Base-by-base conservation (phyloP, 2,888 invertebrate genomes). In the Dynastes maya region DNA sequence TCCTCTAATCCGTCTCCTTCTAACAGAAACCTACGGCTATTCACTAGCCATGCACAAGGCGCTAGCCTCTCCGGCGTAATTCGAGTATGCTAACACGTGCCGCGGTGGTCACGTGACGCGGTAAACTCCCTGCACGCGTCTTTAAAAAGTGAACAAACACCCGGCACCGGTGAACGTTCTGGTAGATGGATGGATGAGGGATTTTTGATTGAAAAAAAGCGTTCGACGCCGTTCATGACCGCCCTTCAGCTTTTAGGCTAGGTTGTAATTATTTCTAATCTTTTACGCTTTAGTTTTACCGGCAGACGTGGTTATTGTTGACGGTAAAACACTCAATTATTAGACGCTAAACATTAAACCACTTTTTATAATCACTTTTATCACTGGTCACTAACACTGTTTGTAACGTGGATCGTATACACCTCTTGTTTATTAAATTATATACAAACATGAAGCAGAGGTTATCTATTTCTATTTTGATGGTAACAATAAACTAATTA, bases 131-230 rank as follows among this genome's bases (percentile, higher is more conserved):
- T 80, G 72, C 84, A 84, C 84, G 83, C 82, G 83, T 78, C 77
- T 49, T 76, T 82, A 84, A 84, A 84, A 84, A 83, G 84, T 83
- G 80, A 77, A 82, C 84, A 84, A 83, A 84, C 84, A 84, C 83
- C 84, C 83, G 80, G 80, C 81, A 70, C 82, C 80, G 81, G 81
- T 81, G 81, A 79, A 79, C 77, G 16, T 37, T 29, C 70, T 13
- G 40, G 49, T 70, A 45, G 65, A n/a, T 40, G 51, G 29, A 27
- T 51, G 22, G 27, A 3, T 16, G 51, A 49, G 11, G 68, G 51
- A 70, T 11, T 2, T 80, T 80, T 82, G 82, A 82, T 82, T 81
- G 82, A 81, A 81, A 82, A 81, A 65, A 71, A 77, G 51, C 55
- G 55, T 55, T 8, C 22, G 63, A 64, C 64, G 65, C 16, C 65